Evolutionary conservation across 2,888 invertebrate genomes (phyloP), one percentile per base, ranked within the genome.

Genomic region (Folsomia manolachei): DNA sequence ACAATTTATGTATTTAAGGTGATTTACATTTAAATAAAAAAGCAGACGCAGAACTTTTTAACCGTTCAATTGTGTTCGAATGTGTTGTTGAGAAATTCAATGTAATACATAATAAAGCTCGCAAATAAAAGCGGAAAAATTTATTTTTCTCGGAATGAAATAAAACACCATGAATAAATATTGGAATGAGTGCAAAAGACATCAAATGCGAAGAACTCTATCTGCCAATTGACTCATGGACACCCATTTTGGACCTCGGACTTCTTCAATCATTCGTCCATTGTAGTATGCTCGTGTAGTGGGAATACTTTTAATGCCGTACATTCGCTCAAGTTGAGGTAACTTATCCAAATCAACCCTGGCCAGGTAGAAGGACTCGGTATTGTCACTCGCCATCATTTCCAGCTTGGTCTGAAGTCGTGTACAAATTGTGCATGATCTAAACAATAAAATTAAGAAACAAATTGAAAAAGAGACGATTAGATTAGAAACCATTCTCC

Each of bases 361-460:
- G 52, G 77, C 77, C 23, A 77, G 62, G 63, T 77, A 77, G 39
- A 77, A n/a, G 14, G 69, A 39, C 63, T 77, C 73, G 14, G 27
- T 69, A 39, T 77, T 70, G 24, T 75, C 71, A 24, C 70, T 39
- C 2, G 77, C 77, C 25, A 39, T 65, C 11, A 21, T 25, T 63
- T 75, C 75, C 1, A 75, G 27, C 26, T 72, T 74, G 1, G 2
- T 26, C 1, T 71, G 68, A 21, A 74, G 67, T 19, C 70, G 70
- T 60, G 63, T 56, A 26, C 75, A 75, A 4, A 75, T 2, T 0
- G 39, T 61, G 65, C 75, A 75, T 52, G 68, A 70, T 27, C 75
- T 75, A 51, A 19, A 68, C 25, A 24, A 63, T 11, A 63, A 0
- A 23, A 69, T 63, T 63, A 63, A 21, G 25, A 7, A 9, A 63